These are phyloP conservation scores for Mesocricetus auratus DNA, from an alignment of 2,113 vertebrate species.

Conservation along the genomic window DNA sequence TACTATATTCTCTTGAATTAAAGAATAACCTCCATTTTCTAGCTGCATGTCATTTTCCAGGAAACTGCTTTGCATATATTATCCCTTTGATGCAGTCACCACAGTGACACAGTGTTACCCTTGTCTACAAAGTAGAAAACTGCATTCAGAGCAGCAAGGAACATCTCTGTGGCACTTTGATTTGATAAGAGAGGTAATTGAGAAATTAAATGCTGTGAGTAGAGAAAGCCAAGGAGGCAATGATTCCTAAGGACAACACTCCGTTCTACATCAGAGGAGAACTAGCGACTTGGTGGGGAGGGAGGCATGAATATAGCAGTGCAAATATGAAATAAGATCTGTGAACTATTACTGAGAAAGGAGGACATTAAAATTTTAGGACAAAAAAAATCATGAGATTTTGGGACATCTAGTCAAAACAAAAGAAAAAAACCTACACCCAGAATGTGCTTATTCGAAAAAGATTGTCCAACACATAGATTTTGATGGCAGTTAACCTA, in stretches of 20 bases:
- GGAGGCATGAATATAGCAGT: background rate
- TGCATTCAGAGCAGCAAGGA: background rate
- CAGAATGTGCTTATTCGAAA: background rate
- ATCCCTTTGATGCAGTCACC: background rate
- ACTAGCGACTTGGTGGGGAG: background rate
- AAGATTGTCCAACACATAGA: background rate
- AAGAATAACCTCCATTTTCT: background rate
- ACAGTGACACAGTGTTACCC: background rate
- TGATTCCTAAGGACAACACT: background rate
- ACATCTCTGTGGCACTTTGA: background rate
- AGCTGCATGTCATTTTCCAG: background rate
- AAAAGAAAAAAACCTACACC: background rate
- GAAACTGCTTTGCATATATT: background rate
- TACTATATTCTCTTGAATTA: background rate
- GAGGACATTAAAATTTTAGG: background rate
- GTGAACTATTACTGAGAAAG: background rate
- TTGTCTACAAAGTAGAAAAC: slow-evolving; percentile 32
- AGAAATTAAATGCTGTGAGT: background rate
- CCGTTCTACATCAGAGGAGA: background rate
- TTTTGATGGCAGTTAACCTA: background rate
- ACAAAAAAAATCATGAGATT: background rate
- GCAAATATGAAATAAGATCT: background rate
- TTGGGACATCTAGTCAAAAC: background rate
- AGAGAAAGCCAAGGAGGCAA: background rate
- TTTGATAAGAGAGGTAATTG: background rate